phyloP scores from a whole-genome alignment of 1,140 invertebrate species.

The Euwallacea fornicatus region DNA sequence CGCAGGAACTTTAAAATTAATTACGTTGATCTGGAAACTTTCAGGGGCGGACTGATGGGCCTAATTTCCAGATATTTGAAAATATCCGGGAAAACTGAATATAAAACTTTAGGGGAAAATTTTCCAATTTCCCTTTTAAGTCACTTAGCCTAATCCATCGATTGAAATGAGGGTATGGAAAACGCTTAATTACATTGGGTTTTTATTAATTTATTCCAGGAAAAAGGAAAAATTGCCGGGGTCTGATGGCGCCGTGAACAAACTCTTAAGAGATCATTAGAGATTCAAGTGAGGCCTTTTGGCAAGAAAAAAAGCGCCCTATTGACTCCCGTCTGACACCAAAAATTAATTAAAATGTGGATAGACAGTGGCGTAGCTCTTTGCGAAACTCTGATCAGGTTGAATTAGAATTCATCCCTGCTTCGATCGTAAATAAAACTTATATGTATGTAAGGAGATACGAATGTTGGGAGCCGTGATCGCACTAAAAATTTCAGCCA shows the following conservation, averaged over 20 bases:
- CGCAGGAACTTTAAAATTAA: too few species aligned
- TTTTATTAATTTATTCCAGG: conserved; percentile 18
- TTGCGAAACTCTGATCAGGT: too few species aligned
- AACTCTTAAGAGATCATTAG: conserved; percentile 18
- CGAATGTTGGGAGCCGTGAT: conserved; percentile 8
- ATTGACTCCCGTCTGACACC: conserved; percentile 18
- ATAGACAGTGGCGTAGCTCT: too few species aligned
- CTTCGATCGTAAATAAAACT: too few species aligned
- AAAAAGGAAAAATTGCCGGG: conserved; percentile 8
- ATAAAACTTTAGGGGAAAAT: neutral
- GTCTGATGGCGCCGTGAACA: conserved; percentile 1
- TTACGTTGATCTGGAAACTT: too few species aligned
- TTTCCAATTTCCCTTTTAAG: neutral
- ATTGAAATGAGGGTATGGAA: conserved; percentile 1
- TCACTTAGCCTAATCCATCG: conserved; percentile 1
- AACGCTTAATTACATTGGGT: conserved; percentile 13
- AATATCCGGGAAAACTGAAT: too few species aligned
- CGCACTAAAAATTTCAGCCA: neutral
- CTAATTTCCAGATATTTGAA: too few species aligned
- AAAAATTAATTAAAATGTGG: too few species aligned
- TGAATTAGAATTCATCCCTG: too few species aligned
- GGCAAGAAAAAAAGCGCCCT: conserved; percentile 1
- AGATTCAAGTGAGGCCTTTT: conserved; percentile 9
- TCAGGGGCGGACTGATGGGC: too few species aligned
- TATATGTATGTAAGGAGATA: conserved; percentile 4